Conservation (phyloP, 2,797 vertebrate genomes). For the Nannoperca obscura region DNA sequence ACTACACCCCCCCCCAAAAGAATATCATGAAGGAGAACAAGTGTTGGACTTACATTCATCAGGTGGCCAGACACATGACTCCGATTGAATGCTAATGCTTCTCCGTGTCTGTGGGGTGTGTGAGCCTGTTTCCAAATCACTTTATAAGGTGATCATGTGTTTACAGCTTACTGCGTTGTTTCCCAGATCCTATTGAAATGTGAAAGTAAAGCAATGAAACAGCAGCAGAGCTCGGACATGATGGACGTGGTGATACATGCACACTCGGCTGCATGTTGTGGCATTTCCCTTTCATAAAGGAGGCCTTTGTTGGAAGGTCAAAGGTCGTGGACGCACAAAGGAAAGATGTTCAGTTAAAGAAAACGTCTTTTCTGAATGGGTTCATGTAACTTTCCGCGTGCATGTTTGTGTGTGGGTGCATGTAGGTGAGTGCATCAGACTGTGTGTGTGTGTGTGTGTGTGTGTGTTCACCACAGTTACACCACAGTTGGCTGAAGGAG, state of each 20-base stretch:
- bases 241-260: background rate
- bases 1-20: background rate
- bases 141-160: background rate
- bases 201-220: background rate
- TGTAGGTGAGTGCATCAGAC: conserved; percentile 4
- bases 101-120: background rate
- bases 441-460: background rate
- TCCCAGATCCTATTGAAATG: background rate
- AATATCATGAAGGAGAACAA: background rate
- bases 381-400: background rate
- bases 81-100: background rate
- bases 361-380: conserved; percentile 25
- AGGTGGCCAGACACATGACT: background rate
- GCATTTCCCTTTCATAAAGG: conserved; percentile 13
- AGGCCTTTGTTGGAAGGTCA: conserved; percentile 52
- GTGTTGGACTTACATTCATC: background rate
- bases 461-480: conserved; percentile 18
- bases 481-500: conserved; percentile 46
- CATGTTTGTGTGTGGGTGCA: conserved; percentile 22
- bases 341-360: conserved; percentile 21
- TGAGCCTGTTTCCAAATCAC: background rate
- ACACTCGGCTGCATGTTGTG: background rate
- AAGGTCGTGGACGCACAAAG: conserved; percentile 27
- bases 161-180: background rate
- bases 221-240: conserved; percentile 13